Evolutionary conservation across 1,140 invertebrate genomes (phyloP), one percentile per base, ranked within the genome.

Genomic region (Rhyzopertha dominica): DNA sequence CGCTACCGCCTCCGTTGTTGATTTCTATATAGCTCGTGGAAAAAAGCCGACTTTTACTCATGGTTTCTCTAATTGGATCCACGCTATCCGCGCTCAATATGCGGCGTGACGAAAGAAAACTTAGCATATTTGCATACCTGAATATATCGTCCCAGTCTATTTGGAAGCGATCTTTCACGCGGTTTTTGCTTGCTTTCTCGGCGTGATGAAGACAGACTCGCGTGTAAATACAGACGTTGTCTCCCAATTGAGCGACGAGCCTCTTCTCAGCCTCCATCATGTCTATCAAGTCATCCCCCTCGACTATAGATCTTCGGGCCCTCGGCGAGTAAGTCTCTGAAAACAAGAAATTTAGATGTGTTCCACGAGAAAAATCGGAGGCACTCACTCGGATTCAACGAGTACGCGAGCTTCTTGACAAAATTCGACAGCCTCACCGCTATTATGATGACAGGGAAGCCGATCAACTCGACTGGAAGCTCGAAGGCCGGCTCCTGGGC

Each of bases 351-450:
- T 24, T 12, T 35, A 12, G 17, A 8, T n/a, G n/a, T n/a, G n/a
- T 31, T 31, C 12, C 13, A 12, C 7, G n/a, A 31, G n/a, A 31
- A 5, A 5, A 31, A 5, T 31, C 30, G 17, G 17, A 14, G 34
- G 37, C 54, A 79, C 81, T 83, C 79, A 89, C 87, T 78, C 68
- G 87, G 87, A 72, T 75, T 87, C 24, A 89, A 67, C 9, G 85
- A 83, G 61, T 90, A 90, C 9, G 82, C 79, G 28, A 90, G 66
- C 65, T 89, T 88, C 68, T 87, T 88, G 35, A 87, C 76, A 56
- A 90, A 90, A 67, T 87, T 87, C 1, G 83, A 79, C 28, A 89
- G 67, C 59, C 84, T 72, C n/a, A 89, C 86, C 2, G 85, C 83
- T 17, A 85, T 61, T 35, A 88, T 84, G 53, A 90, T 88, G 24